These are phyloP conservation scores for Pinctada fucata DNA, from an alignment of 2,888 invertebrate species.

Conservation along the genomic window DNA sequence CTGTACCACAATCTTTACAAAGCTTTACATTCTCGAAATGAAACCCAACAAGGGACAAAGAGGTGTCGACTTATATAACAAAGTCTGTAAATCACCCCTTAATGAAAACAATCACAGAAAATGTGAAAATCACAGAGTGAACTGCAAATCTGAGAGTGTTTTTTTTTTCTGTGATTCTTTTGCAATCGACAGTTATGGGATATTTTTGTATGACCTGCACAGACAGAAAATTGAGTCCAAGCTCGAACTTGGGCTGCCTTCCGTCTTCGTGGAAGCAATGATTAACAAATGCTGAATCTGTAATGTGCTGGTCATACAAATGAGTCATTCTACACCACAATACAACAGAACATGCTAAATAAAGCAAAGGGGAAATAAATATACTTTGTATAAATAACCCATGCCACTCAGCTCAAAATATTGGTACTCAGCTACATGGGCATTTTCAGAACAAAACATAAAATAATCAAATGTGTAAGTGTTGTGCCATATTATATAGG, in stretches of 20 bases:
- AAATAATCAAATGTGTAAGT: no score
- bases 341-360: background rate
- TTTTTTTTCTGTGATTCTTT: background rate
- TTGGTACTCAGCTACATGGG: no score
- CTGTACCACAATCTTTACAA: background rate
- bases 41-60: background rate
- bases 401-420: no score
- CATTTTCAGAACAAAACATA: no score
- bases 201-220: background rate
- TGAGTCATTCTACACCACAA: background rate
- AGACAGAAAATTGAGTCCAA: background rate
- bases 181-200: background rate
- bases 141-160: background rate
- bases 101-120: background rate
- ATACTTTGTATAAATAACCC: background rate
- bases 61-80: background rate
- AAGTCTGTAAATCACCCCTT: background rate
- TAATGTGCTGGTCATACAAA: background rate
- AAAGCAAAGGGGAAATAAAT: constrained; percentile 1
- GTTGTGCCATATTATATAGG: no score
- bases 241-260: no score
- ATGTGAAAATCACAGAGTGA: no score
- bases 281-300: no score
- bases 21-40: background rate
- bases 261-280: no score